Evolutionary conservation across 2,113 vertebrate genomes (phyloP).

Genomic region (Sinocyclocheilus maitianheensis): DNA sequence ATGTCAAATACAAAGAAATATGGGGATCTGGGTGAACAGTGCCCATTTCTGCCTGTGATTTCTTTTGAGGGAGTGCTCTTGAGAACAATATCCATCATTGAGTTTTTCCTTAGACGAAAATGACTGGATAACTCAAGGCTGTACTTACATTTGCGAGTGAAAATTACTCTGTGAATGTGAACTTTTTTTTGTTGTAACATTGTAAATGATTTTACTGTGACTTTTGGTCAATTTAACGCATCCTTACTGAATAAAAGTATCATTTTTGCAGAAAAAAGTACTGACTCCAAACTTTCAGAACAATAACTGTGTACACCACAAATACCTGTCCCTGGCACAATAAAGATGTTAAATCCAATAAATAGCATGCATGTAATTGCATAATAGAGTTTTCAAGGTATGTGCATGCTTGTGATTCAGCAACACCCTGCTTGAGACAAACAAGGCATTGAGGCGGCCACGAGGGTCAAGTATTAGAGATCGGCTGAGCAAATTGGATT

Average conservation of each 20-base stretch:
- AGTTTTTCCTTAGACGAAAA: neutral
- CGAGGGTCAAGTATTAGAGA: conserved; percentile 3
- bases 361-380: neutral
- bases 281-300: neutral
- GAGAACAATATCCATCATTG: neutral
- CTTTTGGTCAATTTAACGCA: neutral
- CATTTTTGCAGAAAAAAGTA: neutral
- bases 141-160: neutral
- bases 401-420: neutral
- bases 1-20: conserved; percentile 68
- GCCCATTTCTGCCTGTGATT: neutral
- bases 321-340: neutral
- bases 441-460: conserved; percentile 1
- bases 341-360: neutral
- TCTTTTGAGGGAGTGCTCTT: neutral
- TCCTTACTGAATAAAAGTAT: neutral
- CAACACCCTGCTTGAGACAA: neutral
- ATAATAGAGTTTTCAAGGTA: neutral
- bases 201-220: neutral
- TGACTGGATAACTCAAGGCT: neutral
- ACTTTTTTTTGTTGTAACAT: neutral
- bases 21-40: conserved; percentile 27
- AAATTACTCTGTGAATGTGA: neutral
- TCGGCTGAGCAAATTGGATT: neutral
- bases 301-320: neutral